Evolutionary conservation across 1,140 invertebrate genomes (phyloP).

Genomic region (Panagrolaimus sp.): DNA sequence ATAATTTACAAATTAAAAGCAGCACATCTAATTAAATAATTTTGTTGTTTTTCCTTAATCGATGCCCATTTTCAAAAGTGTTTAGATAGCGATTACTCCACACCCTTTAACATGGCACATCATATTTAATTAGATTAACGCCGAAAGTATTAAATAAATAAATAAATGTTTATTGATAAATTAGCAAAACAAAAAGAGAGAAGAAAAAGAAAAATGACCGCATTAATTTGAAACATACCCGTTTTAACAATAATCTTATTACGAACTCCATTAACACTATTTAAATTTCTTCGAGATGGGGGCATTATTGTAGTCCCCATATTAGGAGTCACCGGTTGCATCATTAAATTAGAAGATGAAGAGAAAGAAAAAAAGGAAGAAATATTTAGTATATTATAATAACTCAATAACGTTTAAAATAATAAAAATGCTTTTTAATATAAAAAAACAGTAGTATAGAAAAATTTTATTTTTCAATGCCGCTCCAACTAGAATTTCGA

Average conservation of each 20-base stretch:
- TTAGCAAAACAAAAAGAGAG: too few relatives aligned
- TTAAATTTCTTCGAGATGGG: not conserved
- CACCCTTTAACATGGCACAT: slow-evolving; percentile 7
- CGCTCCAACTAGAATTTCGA: not conserved
- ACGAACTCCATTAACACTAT: not conserved
- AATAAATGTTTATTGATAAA: not conserved
- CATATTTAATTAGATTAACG: slow-evolving; percentile 8
- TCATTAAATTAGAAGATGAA: not conserved
- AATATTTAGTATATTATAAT: too few relatives aligned
- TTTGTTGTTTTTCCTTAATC: too few relatives aligned
- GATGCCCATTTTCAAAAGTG: too few relatives aligned
- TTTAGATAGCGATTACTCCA: too few relatives aligned
- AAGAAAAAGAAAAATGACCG: too few relatives aligned
- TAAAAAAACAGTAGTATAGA: not conserved
- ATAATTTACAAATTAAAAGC: too few relatives aligned
- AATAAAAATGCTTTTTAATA: not conserved
- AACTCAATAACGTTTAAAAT: too few relatives aligned
- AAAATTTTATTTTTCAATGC: not conserved
- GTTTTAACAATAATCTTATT: slow-evolving; percentile 10
- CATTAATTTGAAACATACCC: not conserved
- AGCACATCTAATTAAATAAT: too few relatives aligned
- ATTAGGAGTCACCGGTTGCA: slow-evolving; percentile 7
- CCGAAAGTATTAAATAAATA: not conserved
- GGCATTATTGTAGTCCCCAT: not conserved
- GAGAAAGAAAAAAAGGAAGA: too few relatives aligned